Evolutionary conservation across 2,888 invertebrate genomes (phyloP), one percentile per base, ranked within the genome.

Genomic region (Formica aserva): DNA sequence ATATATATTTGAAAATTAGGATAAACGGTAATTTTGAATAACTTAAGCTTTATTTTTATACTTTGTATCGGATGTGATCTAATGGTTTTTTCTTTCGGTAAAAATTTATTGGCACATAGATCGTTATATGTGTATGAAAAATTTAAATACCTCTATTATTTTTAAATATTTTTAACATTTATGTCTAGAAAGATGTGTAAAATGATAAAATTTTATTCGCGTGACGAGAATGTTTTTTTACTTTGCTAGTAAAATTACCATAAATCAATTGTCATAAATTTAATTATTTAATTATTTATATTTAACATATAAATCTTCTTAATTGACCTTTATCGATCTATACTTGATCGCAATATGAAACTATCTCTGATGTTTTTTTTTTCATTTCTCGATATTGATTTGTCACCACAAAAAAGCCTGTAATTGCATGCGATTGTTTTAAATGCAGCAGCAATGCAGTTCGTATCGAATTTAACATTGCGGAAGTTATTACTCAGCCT

Each of bases 401-500:
- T 13, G 22, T 57, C 32, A 32, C n/a, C 8, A 18, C 45, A 78
- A 60, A 71, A 71, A 71, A 5, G 8, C 5, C 3, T 41, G 22
- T 80, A 80, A 80, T 80, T 72, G 72, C 60, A 26, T 18, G 45
- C 72, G 72, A 80, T 80, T 72, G 78, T 80, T 80, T 80, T 72
- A 80, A 80, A 80, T 72, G 35, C 78, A 22, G 29, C 32, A 60
- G 71, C 22, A 35, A 60, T 45, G 45, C 18, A 78, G 69, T 57
- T 60, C 32, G 18, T 71, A 80, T 80, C 78, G 60, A 72, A 80
- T 80, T 78, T 60, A 80, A 80, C 45, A 80, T 83, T 65, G 62
- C 82, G 81, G 69, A 69, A 62, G 48, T 69, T 63, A 65, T 74
- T 84, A 82, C 65, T 84, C 83, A 74, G 63, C 29, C 57, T 82